These are phyloP conservation scores for Xenopus borealis DNA, from an alignment of 2,113 vertebrate species.

Conservation along the genomic window DNA sequence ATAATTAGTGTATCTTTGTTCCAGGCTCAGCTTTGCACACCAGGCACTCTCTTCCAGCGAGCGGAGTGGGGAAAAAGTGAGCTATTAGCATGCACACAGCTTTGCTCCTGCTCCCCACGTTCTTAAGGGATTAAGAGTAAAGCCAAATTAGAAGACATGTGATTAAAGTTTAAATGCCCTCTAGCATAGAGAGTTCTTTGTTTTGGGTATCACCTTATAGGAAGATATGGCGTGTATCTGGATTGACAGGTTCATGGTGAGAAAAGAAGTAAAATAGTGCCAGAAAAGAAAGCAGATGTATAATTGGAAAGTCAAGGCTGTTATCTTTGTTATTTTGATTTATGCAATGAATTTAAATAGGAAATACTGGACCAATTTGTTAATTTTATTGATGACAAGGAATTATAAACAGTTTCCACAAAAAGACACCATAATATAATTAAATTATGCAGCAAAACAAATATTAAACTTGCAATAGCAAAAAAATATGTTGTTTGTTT, in stretches of 20 bases:
- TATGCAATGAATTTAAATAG: not conserved
- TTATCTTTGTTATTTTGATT: not conserved
- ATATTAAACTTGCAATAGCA: no score
- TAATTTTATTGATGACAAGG: not conserved
- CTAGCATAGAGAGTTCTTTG: conserved; percentile 38
- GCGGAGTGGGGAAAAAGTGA: conserved; percentile 74
- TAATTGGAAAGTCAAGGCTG: not conserved
- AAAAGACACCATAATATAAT: no score
- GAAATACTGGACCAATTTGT: no score
- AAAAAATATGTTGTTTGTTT: no score
- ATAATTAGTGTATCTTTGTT: conserved; percentile 96
- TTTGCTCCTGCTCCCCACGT: conserved; percentile 72
- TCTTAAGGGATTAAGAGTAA: conserved; percentile 72
- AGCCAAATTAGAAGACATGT: conserved; percentile 77
- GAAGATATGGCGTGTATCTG: not conserved
- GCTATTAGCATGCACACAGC: conserved; percentile 87
- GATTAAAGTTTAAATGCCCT: conserved; percentile 71
- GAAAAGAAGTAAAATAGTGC: not conserved
- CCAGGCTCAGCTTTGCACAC: conserved; percentile 75
- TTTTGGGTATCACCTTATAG: conserved; percentile 21
- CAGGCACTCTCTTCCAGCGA: conserved; percentile 69
- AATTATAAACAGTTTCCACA: no score
- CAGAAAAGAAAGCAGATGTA: not conserved
- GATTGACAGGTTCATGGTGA: not conserved
- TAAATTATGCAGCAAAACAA: no score